Percentiles rank a stretch among this genome's conserved stretches.
Conservation (phyloP, 2,113 vertebrate genomes). For the Sinocyclocheilus anshuiensis region DNA sequence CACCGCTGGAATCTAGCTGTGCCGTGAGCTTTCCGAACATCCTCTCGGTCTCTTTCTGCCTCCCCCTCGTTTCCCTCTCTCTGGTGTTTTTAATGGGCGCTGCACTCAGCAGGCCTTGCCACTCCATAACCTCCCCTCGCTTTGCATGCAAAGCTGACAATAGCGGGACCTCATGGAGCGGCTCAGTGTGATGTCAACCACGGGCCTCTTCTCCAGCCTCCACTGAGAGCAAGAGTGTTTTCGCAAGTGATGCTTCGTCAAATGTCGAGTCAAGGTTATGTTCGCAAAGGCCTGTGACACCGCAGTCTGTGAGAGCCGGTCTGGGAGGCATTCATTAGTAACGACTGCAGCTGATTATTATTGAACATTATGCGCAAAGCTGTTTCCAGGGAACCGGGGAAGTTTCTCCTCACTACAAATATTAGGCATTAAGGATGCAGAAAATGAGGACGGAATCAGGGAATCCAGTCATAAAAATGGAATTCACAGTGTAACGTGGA, state of each 20-base stretch:
- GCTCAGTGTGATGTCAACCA: slow-evolving; percentile 29
- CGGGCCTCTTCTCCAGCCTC: slow-evolving; percentile 38
- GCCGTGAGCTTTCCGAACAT: slow-evolving; percentile 46
- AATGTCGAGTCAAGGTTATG: slow-evolving; percentile 51
- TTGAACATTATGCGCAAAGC: slow-evolving; percentile 33
- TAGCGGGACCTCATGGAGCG: slow-evolving; percentile 51
- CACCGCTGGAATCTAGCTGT: slow-evolving; percentile 71
- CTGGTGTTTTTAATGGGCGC: slow-evolving; percentile 59
- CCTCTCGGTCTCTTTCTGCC: slow-evolving; percentile 18
- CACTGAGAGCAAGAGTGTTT: slow-evolving; percentile 22
- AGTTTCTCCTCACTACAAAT: neutral
- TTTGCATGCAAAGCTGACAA: slow-evolving; percentile 58
- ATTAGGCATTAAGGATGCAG: neutral
- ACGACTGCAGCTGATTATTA: slow-evolving; percentile 62
- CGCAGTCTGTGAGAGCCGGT: slow-evolving; percentile 50
- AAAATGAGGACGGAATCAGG: neutral
- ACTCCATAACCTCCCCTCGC: slow-evolving; percentile 51
- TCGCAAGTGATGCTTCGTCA: slow-evolving; percentile 27
- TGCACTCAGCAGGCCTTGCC: slow-evolving; percentile 60
- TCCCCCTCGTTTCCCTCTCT: slow-evolving; percentile 36
- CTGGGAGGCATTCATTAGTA: slow-evolving; percentile 64
- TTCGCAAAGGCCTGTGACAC: slow-evolving; percentile 55
- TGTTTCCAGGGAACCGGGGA: neutral
- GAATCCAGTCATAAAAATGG: neutral
- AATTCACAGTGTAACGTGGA: neutral